Conservation (phyloP, 2,888 invertebrate species). For the Podabrus alpinus region DNA sequence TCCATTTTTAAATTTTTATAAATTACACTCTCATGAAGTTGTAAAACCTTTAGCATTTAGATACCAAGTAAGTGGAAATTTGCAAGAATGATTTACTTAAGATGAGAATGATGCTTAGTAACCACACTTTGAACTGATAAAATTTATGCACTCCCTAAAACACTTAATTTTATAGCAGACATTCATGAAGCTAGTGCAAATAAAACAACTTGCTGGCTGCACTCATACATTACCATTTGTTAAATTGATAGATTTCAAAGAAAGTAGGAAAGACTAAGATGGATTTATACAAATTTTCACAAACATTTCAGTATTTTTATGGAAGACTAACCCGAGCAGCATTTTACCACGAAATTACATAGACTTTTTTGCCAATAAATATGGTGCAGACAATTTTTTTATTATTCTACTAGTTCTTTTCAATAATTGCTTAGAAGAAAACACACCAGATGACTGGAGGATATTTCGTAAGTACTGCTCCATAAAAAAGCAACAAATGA, state of each 20-base stretch:
- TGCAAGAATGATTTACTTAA: not conserved
- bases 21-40: not conserved
- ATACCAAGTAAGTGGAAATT: not conserved
- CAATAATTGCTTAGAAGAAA: no score
- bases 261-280: not conserved
- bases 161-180: constrained; percentile 15
- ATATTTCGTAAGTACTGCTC: no score
- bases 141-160: constrained; percentile 18
- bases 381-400: no score
- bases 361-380: no score
- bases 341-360: no score
- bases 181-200: constrained; percentile 1
- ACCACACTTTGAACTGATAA: constrained; percentile 10
- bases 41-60: no score
- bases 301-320: not conserved
- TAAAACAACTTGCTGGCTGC: not conserved
- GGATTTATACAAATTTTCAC: not conserved
- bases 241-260: not conserved
- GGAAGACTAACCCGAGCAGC: not conserved
- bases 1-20: not conserved
- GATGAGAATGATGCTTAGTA: constrained; percentile 2
- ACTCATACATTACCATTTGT: not conserved
- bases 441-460: no score
- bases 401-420: no score
- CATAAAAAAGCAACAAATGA: no score